A percentile compares a stretch with the other conserved stretches of the same genome.
Evolutionary conservation across 1,140 invertebrate species (phyloP).

Genomic region (Propsilocerus akamusi): DNA sequence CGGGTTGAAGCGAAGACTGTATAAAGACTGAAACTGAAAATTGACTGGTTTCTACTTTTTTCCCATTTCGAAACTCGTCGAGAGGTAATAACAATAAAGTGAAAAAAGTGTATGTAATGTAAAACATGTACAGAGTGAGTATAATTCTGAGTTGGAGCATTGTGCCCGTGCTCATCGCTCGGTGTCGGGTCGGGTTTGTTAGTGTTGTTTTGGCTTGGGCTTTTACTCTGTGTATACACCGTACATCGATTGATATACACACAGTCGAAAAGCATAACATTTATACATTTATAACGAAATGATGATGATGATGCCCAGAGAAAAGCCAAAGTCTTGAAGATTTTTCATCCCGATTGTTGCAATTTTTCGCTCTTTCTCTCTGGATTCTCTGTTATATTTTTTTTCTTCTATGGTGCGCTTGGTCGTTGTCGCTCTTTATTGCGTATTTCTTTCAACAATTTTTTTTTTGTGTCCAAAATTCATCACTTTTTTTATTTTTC

Average conservation of each 20-base stretch:
- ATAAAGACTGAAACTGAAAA: constrained; percentile 4
- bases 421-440: too few relatives aligned
- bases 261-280: neutral
- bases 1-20: constrained; percentile 3
- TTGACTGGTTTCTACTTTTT: constrained; percentile 4
- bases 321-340: neutral
- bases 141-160: too few relatives aligned
- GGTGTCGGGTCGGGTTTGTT: too few relatives aligned
- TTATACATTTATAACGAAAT: too few relatives aligned
- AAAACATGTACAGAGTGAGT: constrained; percentile 1
- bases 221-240: neutral
- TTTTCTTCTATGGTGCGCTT: too few relatives aligned
- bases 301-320: neutral
- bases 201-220: too few relatives aligned
- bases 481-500: too few relatives aligned
- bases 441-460: too few relatives aligned
- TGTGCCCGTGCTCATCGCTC: too few relatives aligned
- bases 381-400: too few relatives aligned
- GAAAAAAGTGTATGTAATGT: constrained; percentile 4
- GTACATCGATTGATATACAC: neutral
- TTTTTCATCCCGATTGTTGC: neutral
- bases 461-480: too few relatives aligned
- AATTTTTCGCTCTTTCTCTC: neutral
- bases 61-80: constrained; percentile 1
- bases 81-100: constrained; percentile 4